Percentiles rank a stretch among this genome's conserved stretches.
Evolutionary conservation across 2,113 vertebrate species (phyloP).

Genomic region (Lathamus discolor): DNA sequence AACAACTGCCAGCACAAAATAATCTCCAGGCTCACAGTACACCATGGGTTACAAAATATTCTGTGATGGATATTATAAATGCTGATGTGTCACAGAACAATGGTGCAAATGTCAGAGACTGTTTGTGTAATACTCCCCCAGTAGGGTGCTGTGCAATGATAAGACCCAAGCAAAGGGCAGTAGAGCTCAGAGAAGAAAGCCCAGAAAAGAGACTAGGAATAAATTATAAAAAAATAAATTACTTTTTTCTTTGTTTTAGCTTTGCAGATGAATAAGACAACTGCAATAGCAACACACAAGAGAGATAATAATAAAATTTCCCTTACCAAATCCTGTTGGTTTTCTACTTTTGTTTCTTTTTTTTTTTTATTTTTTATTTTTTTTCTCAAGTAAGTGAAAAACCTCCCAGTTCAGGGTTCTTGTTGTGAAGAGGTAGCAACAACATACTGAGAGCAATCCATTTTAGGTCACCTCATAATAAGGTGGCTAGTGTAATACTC

Average conservation of each 20-base stretch:
- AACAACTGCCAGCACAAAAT: background rate
- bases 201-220: background rate
- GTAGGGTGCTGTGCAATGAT: background rate
- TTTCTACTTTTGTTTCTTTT: background rate
- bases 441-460: background rate
- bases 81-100: conserved; percentile 14
- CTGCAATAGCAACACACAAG: background rate
- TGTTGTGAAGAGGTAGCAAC: background rate
- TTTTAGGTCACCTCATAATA: background rate
- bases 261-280: background rate
- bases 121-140: background rate
- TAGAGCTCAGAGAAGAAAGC: background rate
- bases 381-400: background rate
- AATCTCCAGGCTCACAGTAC: background rate
- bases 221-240: background rate
- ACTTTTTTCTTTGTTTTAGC: background rate
- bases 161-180: background rate
- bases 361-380: too few relatives aligned
- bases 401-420: background rate
- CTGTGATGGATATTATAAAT: conserved; percentile 13
- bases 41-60: background rate
- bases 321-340: background rate
- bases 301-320: background rate
- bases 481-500: background rate
- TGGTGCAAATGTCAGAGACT: conserved; percentile 23